Percentiles rank a stretch among this genome's conserved stretches.
These are phyloP conservation scores for Alligator mississippiensis DNA, from an alignment of 2,113 vertebrate genomes.

Conservation along the genomic window DNA sequence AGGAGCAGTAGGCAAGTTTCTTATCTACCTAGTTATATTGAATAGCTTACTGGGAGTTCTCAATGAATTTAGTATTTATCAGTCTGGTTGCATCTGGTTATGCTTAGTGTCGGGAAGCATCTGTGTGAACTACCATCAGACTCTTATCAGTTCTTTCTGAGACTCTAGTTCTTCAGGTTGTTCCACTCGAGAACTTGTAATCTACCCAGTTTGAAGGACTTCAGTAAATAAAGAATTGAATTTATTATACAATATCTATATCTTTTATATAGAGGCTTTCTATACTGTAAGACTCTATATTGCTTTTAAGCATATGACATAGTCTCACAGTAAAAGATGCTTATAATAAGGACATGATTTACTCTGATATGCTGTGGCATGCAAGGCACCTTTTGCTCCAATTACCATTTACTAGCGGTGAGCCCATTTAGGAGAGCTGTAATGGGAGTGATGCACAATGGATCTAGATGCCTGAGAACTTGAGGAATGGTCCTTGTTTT, in stretches of 20 bases:
- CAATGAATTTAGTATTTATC: not conserved
- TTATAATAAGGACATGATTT: not conserved
- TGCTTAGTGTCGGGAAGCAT: conserved; percentile 11
- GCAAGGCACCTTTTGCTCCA: not conserved
- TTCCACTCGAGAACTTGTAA: not conserved
- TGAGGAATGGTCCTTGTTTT: too few relatives aligned
- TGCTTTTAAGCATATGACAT: not conserved
- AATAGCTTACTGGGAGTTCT: not conserved
- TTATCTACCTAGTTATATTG: rapidly evolving
- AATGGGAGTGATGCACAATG: too few relatives aligned
- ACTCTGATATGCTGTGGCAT: rapidly evolving
- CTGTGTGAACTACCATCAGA: conserved; percentile 13
- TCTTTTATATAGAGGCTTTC: not conserved
- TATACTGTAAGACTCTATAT: not conserved
- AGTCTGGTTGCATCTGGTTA: not conserved
- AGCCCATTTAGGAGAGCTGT: too few relatives aligned
- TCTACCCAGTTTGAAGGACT: conserved; percentile 41
- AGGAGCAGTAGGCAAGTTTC: not conserved
- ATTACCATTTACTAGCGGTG: not conserved
- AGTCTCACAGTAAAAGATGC: not conserved
- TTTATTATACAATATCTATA: not conserved
- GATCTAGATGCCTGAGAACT: too few relatives aligned
- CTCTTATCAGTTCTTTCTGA: conserved; percentile 7
- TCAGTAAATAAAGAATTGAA: not conserved
- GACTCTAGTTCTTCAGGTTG: not conserved